Evolutionary conservation across 37 sponge, comb jelly and placozoan genomes (phyloP).

Genomic region (Agelas oroides): DNA sequence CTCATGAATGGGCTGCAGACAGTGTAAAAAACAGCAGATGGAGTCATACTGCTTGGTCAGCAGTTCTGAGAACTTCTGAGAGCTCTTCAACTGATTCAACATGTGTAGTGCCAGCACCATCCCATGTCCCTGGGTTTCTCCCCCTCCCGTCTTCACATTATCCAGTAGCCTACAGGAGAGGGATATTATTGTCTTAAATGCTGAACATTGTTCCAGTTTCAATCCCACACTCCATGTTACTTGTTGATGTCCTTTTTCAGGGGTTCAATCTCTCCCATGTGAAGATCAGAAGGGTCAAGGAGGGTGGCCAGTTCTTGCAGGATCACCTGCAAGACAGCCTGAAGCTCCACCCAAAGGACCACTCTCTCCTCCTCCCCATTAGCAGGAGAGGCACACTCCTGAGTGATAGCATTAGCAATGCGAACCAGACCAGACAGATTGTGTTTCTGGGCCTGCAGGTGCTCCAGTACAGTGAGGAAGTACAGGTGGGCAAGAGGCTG

Average conservation of each 20-base stretch:
- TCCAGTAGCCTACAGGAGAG: slow-evolving; percentile 33
- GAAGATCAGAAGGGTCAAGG: slow-evolving; percentile 31
- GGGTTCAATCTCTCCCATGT: background rate
- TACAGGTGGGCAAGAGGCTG: slow-evolving; percentile 88
- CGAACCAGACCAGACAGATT: slow-evolving; percentile 18
- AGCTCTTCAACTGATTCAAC: slow-evolving; percentile 53
- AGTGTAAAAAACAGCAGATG: slow-evolving; percentile 8
- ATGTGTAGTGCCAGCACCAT: slow-evolving; percentile 72
- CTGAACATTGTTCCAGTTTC: no score
- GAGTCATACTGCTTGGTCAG: slow-evolving; percentile 31
- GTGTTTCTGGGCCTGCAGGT: slow-evolving; percentile 45
- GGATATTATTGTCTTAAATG: no score
- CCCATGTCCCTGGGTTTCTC: slow-evolving; percentile 65
- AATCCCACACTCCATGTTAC: no score
- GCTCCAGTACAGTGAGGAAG: slow-evolving; percentile 80
- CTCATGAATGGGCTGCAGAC: slow-evolving; percentile 40
- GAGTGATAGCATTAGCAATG: background rate
- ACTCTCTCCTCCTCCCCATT: slow-evolving; percentile 28
- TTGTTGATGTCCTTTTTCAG: slow-evolving; percentile 33
- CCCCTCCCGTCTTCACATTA: slow-evolving; percentile 72
- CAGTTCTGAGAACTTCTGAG: slow-evolving; percentile 55
- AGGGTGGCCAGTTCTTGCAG: slow-evolving; percentile 39
- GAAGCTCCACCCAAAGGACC: slow-evolving; percentile 76
- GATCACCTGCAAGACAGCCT: slow-evolving; percentile 83
- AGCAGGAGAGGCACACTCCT: background rate